These are phyloP conservation scores for Ophioderma brevispina DNA, from an alignment of 35 echinoderm and acorn worm genomes.

Conservation along the genomic window DNA sequence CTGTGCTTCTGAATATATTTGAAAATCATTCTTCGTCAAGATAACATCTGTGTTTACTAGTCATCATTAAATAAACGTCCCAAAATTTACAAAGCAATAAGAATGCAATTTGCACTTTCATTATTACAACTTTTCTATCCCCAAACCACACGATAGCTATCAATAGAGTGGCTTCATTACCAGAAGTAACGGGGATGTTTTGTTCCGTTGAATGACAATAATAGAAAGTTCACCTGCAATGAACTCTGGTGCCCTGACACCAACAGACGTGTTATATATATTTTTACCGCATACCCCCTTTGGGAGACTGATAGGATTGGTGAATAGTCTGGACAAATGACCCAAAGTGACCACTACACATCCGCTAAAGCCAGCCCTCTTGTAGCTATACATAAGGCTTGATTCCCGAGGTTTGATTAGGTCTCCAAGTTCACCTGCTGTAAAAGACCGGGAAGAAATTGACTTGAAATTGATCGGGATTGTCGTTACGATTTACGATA, in stretches of 20 bases:
- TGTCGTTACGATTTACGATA: too few relatives aligned
- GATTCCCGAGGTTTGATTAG: too few relatives aligned
- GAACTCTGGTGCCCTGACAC: neutral
- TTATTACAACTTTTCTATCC: neutral
- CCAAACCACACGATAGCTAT: neutral
- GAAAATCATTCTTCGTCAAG: too few relatives aligned
- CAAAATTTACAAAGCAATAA: too few relatives aligned
- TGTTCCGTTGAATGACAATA: neutral
- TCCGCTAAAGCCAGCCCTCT: neutral
- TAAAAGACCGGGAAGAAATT: too few relatives aligned
- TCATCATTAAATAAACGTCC: too few relatives aligned
- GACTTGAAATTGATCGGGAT: too few relatives aligned
- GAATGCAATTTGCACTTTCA: too few relatives aligned
- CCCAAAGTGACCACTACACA: neutral
- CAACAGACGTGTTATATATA: neutral
- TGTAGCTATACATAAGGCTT: too few relatives aligned
- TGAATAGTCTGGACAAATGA: slow-evolving; percentile 1
- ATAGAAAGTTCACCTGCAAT: neutral
- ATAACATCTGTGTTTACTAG: too few relatives aligned
- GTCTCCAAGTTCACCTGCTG: too few relatives aligned
- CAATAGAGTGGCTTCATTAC: neutral
- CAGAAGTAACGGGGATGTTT: neutral
- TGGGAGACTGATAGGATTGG: neutral
- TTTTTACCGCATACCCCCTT: neutral
- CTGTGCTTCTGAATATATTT: too few relatives aligned